These are phyloP conservation scores for Gephyroberyx darwinii DNA, from an alignment of 2,797 vertebrate genomes.

Conservation along the genomic window DNA sequence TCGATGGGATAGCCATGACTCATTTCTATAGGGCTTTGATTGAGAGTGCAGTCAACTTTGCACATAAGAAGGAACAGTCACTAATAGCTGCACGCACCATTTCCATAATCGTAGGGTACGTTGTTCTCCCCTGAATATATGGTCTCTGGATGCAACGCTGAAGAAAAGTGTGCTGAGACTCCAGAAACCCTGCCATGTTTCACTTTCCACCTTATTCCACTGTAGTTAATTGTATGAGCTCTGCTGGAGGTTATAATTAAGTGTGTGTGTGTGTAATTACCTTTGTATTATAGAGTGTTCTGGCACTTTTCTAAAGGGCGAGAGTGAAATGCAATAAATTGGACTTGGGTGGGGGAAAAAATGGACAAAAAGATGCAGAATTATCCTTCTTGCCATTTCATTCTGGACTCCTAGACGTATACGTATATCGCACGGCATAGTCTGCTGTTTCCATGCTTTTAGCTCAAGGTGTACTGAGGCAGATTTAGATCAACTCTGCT, in stretches of 20 bases:
- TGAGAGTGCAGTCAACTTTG: background rate
- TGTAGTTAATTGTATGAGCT: slow-evolving; percentile 32
- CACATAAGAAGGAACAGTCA: background rate
- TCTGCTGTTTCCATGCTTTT: background rate
- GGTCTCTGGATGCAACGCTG: background rate
- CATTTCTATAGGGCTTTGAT: background rate
- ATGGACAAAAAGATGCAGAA: background rate
- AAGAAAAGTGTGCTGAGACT: too few species aligned
- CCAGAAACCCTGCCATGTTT: too few species aligned
- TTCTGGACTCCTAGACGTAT: background rate
- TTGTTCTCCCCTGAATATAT: background rate
- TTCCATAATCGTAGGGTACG: background rate
- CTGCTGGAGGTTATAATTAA: slow-evolving; percentile 51
- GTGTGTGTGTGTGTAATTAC: slow-evolving; percentile 16
- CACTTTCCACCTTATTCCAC: too few species aligned
- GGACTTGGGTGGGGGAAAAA: too few species aligned
- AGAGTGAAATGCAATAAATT: too few species aligned
- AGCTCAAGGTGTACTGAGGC: background rate
- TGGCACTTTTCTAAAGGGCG: too few species aligned
- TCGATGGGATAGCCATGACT: too few species aligned
- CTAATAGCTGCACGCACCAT: background rate
- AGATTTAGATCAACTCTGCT: background rate
- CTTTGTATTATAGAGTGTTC: too few species aligned
- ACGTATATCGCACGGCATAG: background rate
- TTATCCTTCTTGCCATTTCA: background rate